Evolutionary conservation across 2,113 vertebrate species (phyloP), one percentile per base, ranked within the genome.

Genomic region (Cavia aperea): DNA sequence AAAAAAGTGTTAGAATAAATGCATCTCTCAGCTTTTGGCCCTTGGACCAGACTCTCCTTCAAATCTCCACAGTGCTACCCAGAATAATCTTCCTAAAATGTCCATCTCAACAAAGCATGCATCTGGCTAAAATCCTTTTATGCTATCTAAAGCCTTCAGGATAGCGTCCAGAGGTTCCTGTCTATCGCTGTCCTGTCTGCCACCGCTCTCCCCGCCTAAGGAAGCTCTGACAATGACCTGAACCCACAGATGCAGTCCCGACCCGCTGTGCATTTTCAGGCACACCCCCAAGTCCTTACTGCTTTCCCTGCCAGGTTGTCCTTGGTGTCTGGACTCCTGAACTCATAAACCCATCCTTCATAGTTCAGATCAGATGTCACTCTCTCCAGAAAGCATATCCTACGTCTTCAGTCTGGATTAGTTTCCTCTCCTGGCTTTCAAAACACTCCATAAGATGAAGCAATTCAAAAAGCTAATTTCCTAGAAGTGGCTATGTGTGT

Each of bases 391-490:
- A 90, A 92, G 56, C 21, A 58, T 24, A 62, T 2, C 43, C 62
- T 86, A 36, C 29, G 39, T 83, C 49, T 86, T 86, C 68, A 23
- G 15, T 88, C 39, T 91, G 29, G 13, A 81, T 46, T 79, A 83
- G 26, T 81, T 86, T 31, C 18, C 62, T 79, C 31, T 86, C 23
- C 60, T 51, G 11, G 63, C 49, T 89, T 91, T 88, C 66, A 92
- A 86, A 93, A 66, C 29, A 54, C 54, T 56, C 68, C 75, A 92
- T 4, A 90, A 95, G 90, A 29, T 56, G 10, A 91, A 88, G 8
- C 49, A 89, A 89, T 83, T 79, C 46, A 39, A 73, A 21, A n/a
- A 97, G 77, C 7, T 24, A 93, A 82, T 68, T 92, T 96, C 43
- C 23, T 82, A 24, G 56, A 72, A 68, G 49, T 68, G 1, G 36